These are phyloP conservation scores for Coleophora flavipennella DNA, from an alignment of 2,888 invertebrate genomes.

Conservation along the genomic window DNA sequence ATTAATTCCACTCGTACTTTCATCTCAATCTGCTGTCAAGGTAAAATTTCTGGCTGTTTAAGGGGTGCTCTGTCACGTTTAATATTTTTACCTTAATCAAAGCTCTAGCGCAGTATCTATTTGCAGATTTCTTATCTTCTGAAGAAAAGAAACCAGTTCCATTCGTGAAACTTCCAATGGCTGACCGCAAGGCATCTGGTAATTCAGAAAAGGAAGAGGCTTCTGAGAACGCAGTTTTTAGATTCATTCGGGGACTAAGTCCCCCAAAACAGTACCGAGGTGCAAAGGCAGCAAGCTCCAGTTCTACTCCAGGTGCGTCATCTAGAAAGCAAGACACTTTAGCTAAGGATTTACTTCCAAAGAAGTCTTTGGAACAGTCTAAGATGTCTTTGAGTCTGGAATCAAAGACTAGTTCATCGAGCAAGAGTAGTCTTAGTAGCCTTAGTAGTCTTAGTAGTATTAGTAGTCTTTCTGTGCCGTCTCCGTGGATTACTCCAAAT, in stretches of 20 bases:
- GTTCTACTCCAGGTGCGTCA: neutral
- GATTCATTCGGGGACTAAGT: neutral
- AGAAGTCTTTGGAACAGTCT: neutral
- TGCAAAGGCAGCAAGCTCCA: neutral
- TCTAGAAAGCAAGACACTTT: neutral
- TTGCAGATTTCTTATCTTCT: neutral
- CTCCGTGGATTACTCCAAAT: neutral
- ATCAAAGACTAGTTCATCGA: neutral
- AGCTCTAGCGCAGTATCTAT: neutral
- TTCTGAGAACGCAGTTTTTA: neutral
- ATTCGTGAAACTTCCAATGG: neutral
- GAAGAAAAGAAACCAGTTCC: neutral
- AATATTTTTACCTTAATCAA: neutral
- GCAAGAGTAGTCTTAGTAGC: neutral
- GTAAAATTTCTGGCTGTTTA: neutral
- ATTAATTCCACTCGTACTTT: neutral
- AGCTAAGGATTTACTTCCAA: neutral
- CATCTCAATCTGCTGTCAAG: neutral
- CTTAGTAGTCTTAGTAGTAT: too few species aligned
- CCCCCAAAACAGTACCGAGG: neutral
- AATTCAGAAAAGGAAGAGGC: too few species aligned
- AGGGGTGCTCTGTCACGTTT: neutral
- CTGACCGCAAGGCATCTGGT: neutral
- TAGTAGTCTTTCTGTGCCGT: neutral
- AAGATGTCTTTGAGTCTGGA: neutral